Evolutionary conservation across 2,797 vertebrate genomes (phyloP), one percentile per base, ranked within the genome.

Genomic region (Myripristis jacobus): DNA sequence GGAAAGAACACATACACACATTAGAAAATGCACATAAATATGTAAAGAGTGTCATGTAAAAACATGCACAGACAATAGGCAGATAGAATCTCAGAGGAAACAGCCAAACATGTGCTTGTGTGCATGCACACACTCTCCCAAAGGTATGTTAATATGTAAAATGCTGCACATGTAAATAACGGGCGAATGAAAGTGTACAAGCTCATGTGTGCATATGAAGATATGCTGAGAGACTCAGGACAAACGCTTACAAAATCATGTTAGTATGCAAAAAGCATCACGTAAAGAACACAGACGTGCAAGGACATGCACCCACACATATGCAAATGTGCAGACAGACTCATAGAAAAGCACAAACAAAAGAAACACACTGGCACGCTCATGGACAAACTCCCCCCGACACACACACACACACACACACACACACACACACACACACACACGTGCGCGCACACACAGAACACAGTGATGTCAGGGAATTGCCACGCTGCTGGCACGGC

Each of bases 401-500:
- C 31, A 6, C 38, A 52, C 67, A 34, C 44, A 29, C 19, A 59
- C 63, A 68, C 19, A n/a, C 29, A 6, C 38, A 52, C 67, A 29
- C 41, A 34, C 38, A 19, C 29, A 22, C 61, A 43, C 21, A 36
- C 56, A 43, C 48, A 21, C 48, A 51, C 48, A 51, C n/a, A 6
- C 48, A 25, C 51, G 25, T 12, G 10, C 25, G 22, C 50, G 4
- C n/a, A 38, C 60, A 27, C 43, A 55, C 27, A 16, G 47, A 19
- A 24, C 12, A 48, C 3, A 5, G 21, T 7, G 9, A 77, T 10
- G 44, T 59, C 75, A 79, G 82, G 84, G 79, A 31, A 48, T 12
- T 58, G 86, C 83, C 87, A 85, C 6, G 38, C 55, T 12, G 67
- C 80, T 84, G 84, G 82, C 85, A 81, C 25, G 27, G 52, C 63